These are phyloP conservation scores for Taenaris catops DNA, from an alignment of 2,888 invertebrate species.

Conservation along the genomic window DNA sequence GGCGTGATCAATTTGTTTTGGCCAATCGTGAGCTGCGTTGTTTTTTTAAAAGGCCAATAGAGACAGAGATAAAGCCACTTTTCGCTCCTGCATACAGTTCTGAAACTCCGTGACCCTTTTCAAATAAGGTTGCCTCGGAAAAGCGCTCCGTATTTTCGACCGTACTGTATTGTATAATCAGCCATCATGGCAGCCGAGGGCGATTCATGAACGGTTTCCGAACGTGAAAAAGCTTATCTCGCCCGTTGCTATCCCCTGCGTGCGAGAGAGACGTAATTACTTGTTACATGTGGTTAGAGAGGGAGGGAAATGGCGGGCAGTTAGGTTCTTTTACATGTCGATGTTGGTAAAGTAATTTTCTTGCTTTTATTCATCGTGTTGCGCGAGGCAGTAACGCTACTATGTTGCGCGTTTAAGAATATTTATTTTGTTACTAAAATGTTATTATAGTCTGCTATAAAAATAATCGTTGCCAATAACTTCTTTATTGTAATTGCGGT, in stretches of 20 bases:
- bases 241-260: slow-evolving; percentile 41
- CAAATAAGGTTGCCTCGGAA: slow-evolving; percentile 34
- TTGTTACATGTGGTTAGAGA: slow-evolving; percentile 29
- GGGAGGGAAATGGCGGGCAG: slow-evolving; percentile 42
- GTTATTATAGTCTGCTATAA: slow-evolving; percentile 28
- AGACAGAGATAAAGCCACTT: slow-evolving; percentile 66
- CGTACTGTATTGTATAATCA: slow-evolving; percentile 76
- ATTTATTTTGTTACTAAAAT: slow-evolving; percentile 29
- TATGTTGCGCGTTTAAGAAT: slow-evolving; percentile 39
- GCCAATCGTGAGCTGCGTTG: slow-evolving; percentile 69
- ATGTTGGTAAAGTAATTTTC: slow-evolving; percentile 66
- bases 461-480: slow-evolving; percentile 29
- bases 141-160: slow-evolving; percentile 56
- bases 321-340: slow-evolving; percentile 46
- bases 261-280: slow-evolving; percentile 36
- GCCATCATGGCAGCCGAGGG: slow-evolving; percentile 75
- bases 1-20: slow-evolving; percentile 76
- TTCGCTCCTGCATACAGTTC: slow-evolving; percentile 46
- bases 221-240: slow-evolving; percentile 60
- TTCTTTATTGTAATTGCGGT: slow-evolving; percentile 19
- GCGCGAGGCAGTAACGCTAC: slow-evolving; percentile 40
- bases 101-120: slow-evolving; percentile 45
- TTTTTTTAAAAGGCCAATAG: slow-evolving; percentile 76
- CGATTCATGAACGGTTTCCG: slow-evolving; percentile 54
- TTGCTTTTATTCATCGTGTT: slow-evolving; percentile 67